phyloP scores from a whole-genome alignment of 2,888 invertebrate species.

The Xanthorhoe spadicearia region DNA sequence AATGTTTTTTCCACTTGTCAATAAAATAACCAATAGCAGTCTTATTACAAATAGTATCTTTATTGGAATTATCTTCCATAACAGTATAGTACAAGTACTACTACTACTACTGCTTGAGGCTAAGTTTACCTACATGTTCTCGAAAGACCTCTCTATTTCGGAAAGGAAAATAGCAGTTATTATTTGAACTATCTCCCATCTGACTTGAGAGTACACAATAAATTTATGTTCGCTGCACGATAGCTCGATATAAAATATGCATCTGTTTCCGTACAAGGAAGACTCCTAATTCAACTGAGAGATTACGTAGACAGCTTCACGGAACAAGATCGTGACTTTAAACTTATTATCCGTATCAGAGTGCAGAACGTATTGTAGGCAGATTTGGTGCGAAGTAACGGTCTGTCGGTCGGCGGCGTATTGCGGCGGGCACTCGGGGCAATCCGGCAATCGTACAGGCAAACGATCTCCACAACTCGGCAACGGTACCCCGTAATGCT shows the following conservation, averaged over 20 bases:
- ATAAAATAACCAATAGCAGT: too few relatives aligned
- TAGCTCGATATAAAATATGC: slow-evolving; percentile 48
- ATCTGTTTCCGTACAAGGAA: slow-evolving; percentile 70
- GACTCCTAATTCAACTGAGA: slow-evolving; percentile 71
- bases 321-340: slow-evolving; percentile 77
- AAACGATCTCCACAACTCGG: slow-evolving; percentile 62
- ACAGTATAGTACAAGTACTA: neutral
- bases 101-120: too few relatives aligned
- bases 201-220: slow-evolving; percentile 46
- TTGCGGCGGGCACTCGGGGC: slow-evolving; percentile 53
- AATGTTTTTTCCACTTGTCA: too few relatives aligned
- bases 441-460: slow-evolving; percentile 65
- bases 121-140: too few relatives aligned
- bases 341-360: slow-evolving; percentile 80
- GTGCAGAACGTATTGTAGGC: slow-evolving; percentile 76
- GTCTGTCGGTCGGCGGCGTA: slow-evolving; percentile 52
- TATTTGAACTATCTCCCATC: slow-evolving; percentile 40
- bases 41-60: too few relatives aligned
- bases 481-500: slow-evolving; percentile 73
- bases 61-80: too few relatives aligned
- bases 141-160: slow-evolving; percentile 33
- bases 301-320: slow-evolving; percentile 75
- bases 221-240: slow-evolving; percentile 56
- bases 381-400: slow-evolving; percentile 81
- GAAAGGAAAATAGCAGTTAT: slow-evolving; percentile 44